phyloP scores from a whole-genome alignment of 1,140 invertebrate species.

The Apis cerana region DNA sequence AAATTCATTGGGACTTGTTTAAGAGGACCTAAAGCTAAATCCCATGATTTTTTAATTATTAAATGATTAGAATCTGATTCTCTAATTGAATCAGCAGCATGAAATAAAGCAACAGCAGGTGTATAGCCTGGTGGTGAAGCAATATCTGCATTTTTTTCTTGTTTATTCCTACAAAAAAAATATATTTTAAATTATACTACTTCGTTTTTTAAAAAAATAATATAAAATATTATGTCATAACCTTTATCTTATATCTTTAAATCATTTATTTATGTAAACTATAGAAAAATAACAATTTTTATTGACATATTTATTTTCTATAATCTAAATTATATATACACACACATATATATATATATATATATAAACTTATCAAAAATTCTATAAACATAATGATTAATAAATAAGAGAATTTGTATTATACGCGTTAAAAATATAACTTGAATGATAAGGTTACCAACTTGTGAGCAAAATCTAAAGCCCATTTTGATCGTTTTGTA shows the following conservation, averaged over 20 bases:
- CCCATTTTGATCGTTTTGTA: slow-evolving; percentile 79
- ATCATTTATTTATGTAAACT: slow-evolving; percentile 2
- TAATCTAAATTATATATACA: not conserved
- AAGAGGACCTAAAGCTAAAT: slow-evolving; percentile 96
- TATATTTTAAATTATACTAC: not conserved
- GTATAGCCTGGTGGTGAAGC: slow-evolving; percentile 92
- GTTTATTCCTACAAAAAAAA: slow-evolving; percentile 74
- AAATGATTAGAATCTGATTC: slow-evolving; percentile 90
- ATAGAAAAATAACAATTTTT: not conserved
- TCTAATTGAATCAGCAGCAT: slow-evolving; percentile 89
- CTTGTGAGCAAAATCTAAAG: slow-evolving; percentile 80
- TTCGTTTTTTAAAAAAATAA: not conserved
- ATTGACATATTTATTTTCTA: not conserved
- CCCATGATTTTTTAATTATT: slow-evolving; percentile 98
- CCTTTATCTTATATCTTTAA: slow-evolving; percentile 19
- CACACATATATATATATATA: not conserved
- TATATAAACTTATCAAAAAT: not conserved
- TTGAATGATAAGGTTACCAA: slow-evolving; percentile 61
- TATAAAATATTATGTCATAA: not conserved
- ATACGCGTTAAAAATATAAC: not conserved
- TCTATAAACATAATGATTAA: not conserved
- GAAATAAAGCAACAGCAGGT: slow-evolving; percentile 85
- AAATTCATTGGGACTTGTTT: slow-evolving; percentile 99
- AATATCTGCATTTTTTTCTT: slow-evolving; percentile 81
- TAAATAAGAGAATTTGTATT: not conserved